Percentiles rank a stretch among this genome's conserved stretches.
These are phyloP conservation scores for Geodia barretti DNA, from an alignment of 37 sponge, comb jelly and placozoan species.

Conservation along the genomic window DNA sequence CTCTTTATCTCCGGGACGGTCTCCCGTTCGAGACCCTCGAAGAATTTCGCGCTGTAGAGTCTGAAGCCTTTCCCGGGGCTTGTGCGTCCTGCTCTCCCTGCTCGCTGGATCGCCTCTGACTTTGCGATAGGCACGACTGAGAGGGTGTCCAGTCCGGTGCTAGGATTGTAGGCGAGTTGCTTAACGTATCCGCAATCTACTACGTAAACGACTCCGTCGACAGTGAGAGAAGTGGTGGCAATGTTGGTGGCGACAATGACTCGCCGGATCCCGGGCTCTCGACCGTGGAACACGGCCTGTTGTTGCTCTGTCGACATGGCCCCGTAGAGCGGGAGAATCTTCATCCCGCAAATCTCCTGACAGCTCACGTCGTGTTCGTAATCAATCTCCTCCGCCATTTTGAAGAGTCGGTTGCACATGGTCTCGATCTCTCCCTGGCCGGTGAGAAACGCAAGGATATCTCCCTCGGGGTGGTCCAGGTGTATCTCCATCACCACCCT, in stretches of 20 bases:
- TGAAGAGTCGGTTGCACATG: slow-evolving; percentile 76
- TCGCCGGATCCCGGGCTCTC: slow-evolving; percentile 52
- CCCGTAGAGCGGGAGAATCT: slow-evolving; percentile 85
- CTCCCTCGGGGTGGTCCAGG: slow-evolving; percentile 72
- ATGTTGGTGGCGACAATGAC: slow-evolving; percentile 93
- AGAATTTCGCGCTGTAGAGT: slow-evolving; percentile 72
- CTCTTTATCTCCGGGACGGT: slow-evolving; percentile 92
- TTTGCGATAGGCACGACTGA: slow-evolving; percentile 80
- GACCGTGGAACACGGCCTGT: slow-evolving; percentile 75
- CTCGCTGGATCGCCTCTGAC: slow-evolving; percentile 82
- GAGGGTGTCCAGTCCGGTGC: slow-evolving; percentile 82
- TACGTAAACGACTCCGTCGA: slow-evolving; percentile 89
- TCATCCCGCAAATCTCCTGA: slow-evolving; percentile 52
- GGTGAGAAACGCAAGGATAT: slow-evolving; percentile 87
- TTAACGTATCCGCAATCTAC: slow-evolving; percentile 89
- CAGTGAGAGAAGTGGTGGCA: slow-evolving; percentile 91
- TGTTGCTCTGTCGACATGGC: slow-evolving; percentile 85
- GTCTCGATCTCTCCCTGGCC: slow-evolving; percentile 88
- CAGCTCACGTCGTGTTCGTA: slow-evolving; percentile 79
- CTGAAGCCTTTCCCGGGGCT: slow-evolving; percentile 78
- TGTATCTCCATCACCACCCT: slow-evolving; percentile 88
- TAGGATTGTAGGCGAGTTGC: slow-evolving; percentile 77
- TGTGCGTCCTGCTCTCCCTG: slow-evolving; percentile 87
- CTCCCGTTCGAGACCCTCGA: slow-evolving; percentile 44
- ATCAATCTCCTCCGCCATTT: slow-evolving; percentile 76